Conservation (phyloP, 2,888 invertebrate genomes). For the Alloscopus bannaensis region DNA sequence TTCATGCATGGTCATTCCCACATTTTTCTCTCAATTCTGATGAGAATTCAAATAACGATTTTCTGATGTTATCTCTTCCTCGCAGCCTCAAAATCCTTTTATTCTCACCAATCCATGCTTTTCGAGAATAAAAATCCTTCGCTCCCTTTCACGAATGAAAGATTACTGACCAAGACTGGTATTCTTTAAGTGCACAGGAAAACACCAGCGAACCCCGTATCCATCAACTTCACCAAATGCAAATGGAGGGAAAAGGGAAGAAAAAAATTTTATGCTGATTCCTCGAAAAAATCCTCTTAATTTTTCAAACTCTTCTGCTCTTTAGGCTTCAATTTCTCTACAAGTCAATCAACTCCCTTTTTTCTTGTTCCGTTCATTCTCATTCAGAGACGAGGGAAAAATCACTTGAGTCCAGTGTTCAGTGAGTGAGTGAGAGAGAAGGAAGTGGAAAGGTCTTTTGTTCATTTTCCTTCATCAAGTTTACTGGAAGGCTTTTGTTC, state of each 20-base stretch:
- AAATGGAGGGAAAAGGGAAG: not conserved
- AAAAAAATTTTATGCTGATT: slow-evolving; percentile 45
- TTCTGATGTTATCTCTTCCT: too few species aligned
- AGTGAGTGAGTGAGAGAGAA: too few species aligned
- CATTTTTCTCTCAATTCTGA: too few species aligned
- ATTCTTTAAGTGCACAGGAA: too few species aligned
- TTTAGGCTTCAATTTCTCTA: slow-evolving; percentile 36
- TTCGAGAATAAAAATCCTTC: too few species aligned
- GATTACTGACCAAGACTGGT: not conserved
- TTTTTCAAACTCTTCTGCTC: slow-evolving; percentile 18
- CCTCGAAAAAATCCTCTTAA: slow-evolving; percentile 44
- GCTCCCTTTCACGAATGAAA: too few species aligned
- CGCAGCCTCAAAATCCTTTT: too few species aligned
- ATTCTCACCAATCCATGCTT: too few species aligned
- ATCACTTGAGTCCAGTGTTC: slow-evolving; percentile 34
- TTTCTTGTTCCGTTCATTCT: slow-evolving; percentile 36
- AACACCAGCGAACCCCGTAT: too few species aligned
- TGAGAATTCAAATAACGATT: too few species aligned
- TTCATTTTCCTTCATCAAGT: slow-evolving; percentile 42
- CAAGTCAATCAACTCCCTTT: slow-evolving; percentile 50
- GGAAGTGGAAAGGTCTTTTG: slow-evolving; percentile 34
- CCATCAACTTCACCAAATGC: not conserved
- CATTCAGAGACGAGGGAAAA: slow-evolving; percentile 43
- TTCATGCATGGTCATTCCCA: slow-evolving; percentile 15
- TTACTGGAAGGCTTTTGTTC: slow-evolving; percentile 37